phyloP scores from a whole-genome alignment of 2,888 invertebrate genomes.

The Rhopalosiphum nymphaeae region DNA sequence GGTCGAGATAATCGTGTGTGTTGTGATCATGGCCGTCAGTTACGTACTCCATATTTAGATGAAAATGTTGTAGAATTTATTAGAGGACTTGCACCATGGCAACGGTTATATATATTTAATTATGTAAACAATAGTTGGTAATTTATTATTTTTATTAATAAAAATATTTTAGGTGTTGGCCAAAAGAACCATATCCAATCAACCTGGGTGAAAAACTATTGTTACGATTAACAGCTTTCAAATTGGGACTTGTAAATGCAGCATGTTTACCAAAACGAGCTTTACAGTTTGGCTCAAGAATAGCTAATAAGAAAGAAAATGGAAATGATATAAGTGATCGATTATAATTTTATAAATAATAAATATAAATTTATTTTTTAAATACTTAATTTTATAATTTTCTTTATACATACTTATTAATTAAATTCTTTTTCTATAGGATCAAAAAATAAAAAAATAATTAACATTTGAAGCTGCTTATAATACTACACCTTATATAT shows the following conservation, averaged over 20 bases:
- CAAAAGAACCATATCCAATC: constrained; percentile 71
- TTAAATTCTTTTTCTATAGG: neutral
- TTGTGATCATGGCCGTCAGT: constrained; percentile 87
- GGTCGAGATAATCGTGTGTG: constrained; percentile 95
- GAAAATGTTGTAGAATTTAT: constrained; percentile 77
- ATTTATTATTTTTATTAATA: constrained; percentile 33
- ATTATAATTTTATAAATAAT: constrained; percentile 53
- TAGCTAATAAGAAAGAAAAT: constrained; percentile 92
- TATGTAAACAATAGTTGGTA: neutral
- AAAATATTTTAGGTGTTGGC: constrained; percentile 72
- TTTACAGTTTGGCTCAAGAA: constrained; percentile 96
- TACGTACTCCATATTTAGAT: constrained; percentile 80
- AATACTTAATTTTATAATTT: neutral
- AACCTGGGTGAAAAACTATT: constrained; percentile 96
- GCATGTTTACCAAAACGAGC: constrained; percentile 89
- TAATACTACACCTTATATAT: neutral
- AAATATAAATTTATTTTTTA: constrained; percentile 12
- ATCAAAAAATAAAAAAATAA: neutral
- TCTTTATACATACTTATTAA: neutral
- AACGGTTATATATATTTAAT: constrained; percentile 73
- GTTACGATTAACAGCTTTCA: constrained; percentile 80
- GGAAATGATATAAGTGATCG: constrained; percentile 78
- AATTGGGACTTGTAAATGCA: constrained; percentile 77
- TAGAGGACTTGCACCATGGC: constrained; percentile 77
- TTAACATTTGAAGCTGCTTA: neutral